These are phyloP conservation scores for Cyrtonyx montezumae DNA, from an alignment of 2,113 vertebrate species.

Conservation along the genomic window DNA sequence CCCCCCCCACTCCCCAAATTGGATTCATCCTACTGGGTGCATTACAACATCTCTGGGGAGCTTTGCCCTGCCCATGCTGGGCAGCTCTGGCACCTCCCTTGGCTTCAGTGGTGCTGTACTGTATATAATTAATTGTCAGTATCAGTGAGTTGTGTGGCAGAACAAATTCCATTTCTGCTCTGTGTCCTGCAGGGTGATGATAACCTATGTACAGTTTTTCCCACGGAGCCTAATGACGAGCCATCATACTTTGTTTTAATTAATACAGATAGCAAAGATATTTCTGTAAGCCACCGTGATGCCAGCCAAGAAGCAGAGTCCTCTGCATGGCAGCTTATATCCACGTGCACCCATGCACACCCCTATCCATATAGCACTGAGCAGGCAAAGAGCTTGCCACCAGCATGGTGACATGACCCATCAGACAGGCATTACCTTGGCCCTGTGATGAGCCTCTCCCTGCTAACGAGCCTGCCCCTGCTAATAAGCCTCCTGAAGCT, in stretches of 20 bases:
- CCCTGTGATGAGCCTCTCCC: background rate
- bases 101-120: accelerated
- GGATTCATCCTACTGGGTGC: accelerated
- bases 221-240: slow-evolving; percentile 4
- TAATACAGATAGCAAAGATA: slow-evolving; percentile 54
- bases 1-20: background rate
- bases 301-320: background rate
- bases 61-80: accelerated
- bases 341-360: accelerated
- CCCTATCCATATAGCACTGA: background rate
- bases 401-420: accelerated
- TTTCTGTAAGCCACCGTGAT: slow-evolving; percentile 43
- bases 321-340: background rate
- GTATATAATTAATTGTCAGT: background rate
- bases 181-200: background rate
- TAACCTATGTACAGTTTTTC: slow-evolving; percentile 33
- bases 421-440: too few species aligned
- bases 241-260: slow-evolving; percentile 54
- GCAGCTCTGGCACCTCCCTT: background rate
- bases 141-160: slow-evolving; percentile 43
- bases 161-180: slow-evolving; percentile 26
- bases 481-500: background rate
- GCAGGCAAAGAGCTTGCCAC: background rate
- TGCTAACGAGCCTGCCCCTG: background rate
- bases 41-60: background rate